Percentiles rank a stretch among this genome's conserved stretches.
Evolutionary conservation across 2,113 vertebrate species (phyloP).

Genomic region (Orientallactaga bullata): DNA sequence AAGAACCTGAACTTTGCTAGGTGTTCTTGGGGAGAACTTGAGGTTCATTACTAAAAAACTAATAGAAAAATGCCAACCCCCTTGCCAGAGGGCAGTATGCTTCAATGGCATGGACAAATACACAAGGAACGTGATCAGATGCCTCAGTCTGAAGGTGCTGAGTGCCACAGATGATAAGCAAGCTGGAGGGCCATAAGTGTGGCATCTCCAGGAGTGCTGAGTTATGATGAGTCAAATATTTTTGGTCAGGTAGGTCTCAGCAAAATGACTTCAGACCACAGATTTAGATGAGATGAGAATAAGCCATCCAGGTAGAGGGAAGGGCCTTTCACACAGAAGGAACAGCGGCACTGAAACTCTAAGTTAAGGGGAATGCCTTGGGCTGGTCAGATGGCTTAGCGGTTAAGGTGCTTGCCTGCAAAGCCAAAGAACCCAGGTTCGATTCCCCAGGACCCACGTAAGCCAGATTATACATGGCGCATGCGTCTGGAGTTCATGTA

Average conservation of each 20-base stretch:
- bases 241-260: neutral
- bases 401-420: no score
- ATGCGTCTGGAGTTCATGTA: no score
- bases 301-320: neutral
- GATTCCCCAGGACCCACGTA: no score
- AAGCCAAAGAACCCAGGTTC: no score
- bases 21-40: neutral
- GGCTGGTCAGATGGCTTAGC: neutral
- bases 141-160: neutral
- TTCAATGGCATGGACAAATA: neutral
- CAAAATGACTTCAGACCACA: neutral
- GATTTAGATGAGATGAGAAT: neutral
- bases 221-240: neutral
- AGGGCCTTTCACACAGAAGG: neutral
- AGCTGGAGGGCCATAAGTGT: neutral
- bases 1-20: neutral
- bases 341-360: neutral
- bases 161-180: neutral
- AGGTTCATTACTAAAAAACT: neutral
- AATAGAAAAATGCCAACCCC: neutral
- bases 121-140: neutral
- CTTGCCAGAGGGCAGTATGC: neutral
- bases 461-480: no score
- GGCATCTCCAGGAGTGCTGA: neutral
- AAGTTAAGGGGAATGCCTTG: neutral